A percentile compares a stretch with the other conserved stretches of the same genome.
These are phyloP conservation scores for Anneissia japonica DNA, from an alignment of 35 echinoderm and acorn worm genomes.

Conservation along the genomic window DNA sequence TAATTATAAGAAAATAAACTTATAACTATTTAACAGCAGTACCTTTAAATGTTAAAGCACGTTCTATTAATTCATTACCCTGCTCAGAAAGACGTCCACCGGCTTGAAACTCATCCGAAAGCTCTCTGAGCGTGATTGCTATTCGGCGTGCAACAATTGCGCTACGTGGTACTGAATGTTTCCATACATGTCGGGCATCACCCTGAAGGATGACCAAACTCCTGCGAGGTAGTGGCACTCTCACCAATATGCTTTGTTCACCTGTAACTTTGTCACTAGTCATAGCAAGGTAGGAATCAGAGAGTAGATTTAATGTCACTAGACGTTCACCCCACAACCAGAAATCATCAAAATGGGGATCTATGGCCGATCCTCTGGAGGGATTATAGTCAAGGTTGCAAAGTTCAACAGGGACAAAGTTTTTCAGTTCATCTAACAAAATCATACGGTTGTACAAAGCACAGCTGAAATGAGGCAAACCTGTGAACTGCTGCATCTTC, in stretches of 20 bases:
- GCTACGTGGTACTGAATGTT: conserved; percentile 61
- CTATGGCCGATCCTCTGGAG: conserved; percentile 75
- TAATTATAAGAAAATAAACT: no score
- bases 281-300: conserved; percentile 54
- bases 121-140: conserved; percentile 81
- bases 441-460: conserved; percentile 43
- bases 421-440: neutral
- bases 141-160: conserved; percentile 74
- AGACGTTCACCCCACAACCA: conserved; percentile 93
- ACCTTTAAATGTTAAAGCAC: conserved; percentile 60
- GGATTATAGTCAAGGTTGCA: conserved; percentile 89
- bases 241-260: neutral
- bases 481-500: conserved; percentile 48
- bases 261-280: neutral
- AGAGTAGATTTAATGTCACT: conserved; percentile 80
- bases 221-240: conserved; percentile 47
- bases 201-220: conserved; percentile 55
- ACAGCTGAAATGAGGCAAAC: conserved; percentile 72
- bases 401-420: conserved; percentile 70
- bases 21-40: conserved; percentile 10
- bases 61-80: conserved; percentile 52
- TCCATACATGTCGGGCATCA: conserved; percentile 74
- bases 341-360: conserved; percentile 82
- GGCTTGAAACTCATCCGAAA: conserved; percentile 52
- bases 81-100: conserved; percentile 44